Percentiles rank a stretch among this genome's conserved stretches.
phyloP scores from a whole-genome alignment of 2,113 vertebrate species.

The Cyphotilapia sp. region DNA sequence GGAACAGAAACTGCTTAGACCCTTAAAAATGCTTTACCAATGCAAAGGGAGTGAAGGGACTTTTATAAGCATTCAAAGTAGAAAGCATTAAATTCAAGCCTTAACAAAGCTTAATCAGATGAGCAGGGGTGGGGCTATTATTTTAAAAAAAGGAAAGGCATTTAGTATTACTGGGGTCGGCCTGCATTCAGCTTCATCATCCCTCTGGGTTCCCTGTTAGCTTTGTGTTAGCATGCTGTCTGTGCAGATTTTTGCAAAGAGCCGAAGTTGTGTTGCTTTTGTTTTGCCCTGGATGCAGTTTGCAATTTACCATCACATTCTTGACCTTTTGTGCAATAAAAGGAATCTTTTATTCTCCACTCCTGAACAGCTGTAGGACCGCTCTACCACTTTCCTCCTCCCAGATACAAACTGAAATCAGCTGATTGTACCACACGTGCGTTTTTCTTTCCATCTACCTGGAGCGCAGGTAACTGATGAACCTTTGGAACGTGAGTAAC shows the following conservation, averaged over 20 bases:
- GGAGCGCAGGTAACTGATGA: not conserved
- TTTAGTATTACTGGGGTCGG: not conserved
- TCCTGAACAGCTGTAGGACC: not conserved
- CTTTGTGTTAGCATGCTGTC: not conserved
- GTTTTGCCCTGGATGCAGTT: not conserved
- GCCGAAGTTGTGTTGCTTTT: not conserved
- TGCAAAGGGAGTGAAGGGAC: not conserved
- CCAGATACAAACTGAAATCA: not conserved
- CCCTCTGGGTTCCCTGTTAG: not conserved
- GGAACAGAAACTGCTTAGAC: not conserved
- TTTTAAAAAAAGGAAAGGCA: rapidly evolving
- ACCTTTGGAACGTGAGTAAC: not conserved
- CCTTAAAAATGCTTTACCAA: not conserved
- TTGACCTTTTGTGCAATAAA: not conserved
- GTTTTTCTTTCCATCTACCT: not conserved
- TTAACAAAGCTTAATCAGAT: not conserved
- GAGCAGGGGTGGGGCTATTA: rapidly evolving
- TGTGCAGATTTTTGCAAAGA: not conserved
- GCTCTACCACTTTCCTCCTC: not conserved
- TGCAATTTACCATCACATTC: not conserved
- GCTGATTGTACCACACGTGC: not conserved
- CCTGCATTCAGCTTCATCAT: not conserved
- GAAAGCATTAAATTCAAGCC: not conserved
- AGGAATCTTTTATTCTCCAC: not conserved
- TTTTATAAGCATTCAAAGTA: not conserved